Evolutionary conservation across 2,888 invertebrate species (phyloP).

Genomic region (Cosmia pyralina): DNA sequence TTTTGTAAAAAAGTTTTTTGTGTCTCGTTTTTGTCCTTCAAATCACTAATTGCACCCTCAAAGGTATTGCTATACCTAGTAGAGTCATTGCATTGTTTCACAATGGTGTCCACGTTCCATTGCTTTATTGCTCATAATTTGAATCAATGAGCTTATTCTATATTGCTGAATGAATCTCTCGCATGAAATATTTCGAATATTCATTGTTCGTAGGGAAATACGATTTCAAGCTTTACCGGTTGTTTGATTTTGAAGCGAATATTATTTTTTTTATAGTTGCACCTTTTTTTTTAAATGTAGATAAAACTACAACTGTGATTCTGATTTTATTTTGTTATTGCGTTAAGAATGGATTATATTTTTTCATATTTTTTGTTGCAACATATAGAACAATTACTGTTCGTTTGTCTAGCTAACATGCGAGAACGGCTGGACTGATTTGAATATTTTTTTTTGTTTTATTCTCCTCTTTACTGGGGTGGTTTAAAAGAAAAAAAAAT

Average conservation of each 20-base stretch:
- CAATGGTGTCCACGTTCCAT: not conserved
- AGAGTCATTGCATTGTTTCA: not conserved
- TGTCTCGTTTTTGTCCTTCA: no score
- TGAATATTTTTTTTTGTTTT: no score
- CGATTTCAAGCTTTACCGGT: not conserved
- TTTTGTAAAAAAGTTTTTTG: no score
- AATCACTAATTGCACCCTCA: no score
- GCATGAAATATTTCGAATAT: not conserved
- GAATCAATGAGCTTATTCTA: not conserved
- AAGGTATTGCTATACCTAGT: not conserved
- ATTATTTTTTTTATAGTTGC: not conserved
- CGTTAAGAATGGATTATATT: not conserved
- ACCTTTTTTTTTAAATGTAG: not conserved
- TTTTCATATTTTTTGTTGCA: no score
- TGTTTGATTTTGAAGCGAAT: constrained; percentile 1
- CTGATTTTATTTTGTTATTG: not conserved
- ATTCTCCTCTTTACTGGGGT: no score
- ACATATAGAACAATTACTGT: not conserved
- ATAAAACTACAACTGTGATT: not conserved
- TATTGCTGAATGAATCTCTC: constrained; percentile 2
- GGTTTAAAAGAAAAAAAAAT: no score
- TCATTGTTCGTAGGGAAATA: not conserved
- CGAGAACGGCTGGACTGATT: no score
- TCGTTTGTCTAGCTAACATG: no score
- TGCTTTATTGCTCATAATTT: not conserved